A percentile compares a stretch with the other conserved stretches of the same genome.
Conservation (phyloP, 2,888 invertebrate genomes). For the Hetaerina titia region DNA sequence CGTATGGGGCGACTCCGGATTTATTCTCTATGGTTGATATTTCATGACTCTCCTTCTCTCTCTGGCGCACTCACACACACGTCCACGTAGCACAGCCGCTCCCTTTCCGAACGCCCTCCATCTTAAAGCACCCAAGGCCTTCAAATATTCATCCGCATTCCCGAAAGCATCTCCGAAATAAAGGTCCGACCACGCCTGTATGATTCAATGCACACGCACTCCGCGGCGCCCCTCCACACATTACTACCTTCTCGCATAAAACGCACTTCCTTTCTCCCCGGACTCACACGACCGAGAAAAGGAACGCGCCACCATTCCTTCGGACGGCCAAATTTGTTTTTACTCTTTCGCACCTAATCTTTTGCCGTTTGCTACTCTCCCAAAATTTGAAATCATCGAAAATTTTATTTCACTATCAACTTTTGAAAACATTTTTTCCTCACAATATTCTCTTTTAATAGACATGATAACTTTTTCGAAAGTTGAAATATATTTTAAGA, state of each 20-base stretch:
- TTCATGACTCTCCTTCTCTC: neutral
- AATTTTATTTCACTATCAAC: too few relatives aligned
- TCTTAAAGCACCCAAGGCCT: neutral
- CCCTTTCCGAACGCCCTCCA: neutral
- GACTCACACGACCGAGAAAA: neutral
- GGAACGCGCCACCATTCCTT: neutral
- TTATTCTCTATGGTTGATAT: slow-evolving; percentile 46
- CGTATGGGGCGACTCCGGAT: neutral
- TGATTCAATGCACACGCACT: neutral
- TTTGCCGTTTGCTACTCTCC: neutral
- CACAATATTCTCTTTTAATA: too few relatives aligned
- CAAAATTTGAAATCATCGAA: neutral
- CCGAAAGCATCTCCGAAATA: neutral
- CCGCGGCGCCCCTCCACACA: neutral
- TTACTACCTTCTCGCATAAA: neutral
- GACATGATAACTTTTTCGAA: too few relatives aligned
- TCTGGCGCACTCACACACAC: neutral
- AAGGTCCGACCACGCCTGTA: neutral
- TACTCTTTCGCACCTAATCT: neutral
- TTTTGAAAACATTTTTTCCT: too few relatives aligned
- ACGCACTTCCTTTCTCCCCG: neutral
- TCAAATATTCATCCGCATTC: slow-evolving; percentile 44
- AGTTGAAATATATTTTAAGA: too few relatives aligned
- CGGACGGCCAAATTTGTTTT: neutral
- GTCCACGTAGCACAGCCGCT: neutral